phyloP scores from a whole-genome alignment of 1,140 invertebrate species.

The Belonocnema kinseyi region DNA sequence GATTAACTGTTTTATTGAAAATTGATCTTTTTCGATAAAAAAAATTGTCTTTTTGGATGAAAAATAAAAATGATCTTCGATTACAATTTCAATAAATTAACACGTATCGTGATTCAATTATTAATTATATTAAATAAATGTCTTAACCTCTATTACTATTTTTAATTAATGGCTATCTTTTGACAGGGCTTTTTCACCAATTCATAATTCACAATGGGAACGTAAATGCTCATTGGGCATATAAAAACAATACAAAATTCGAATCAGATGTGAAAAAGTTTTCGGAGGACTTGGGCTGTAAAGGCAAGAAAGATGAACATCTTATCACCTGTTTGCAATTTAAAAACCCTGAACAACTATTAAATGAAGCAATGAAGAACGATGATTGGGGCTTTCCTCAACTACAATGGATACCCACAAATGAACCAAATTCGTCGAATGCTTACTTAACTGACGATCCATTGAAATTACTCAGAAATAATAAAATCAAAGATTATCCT shows the following conservation, averaged over 20 bases:
- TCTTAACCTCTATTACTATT: no score
- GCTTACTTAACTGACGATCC: constrained; percentile 1
- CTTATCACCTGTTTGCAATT: not conserved
- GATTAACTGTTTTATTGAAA: no score
- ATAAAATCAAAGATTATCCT: constrained; percentile 8
- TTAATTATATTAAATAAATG: no score
- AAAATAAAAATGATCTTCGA: no score
- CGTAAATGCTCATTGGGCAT: not conserved
- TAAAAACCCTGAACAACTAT: not conserved
- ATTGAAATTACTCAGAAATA: not conserved
- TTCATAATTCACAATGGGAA: constrained; percentile 7
- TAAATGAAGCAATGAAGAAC: not conserved
- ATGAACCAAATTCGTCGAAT: not conserved
- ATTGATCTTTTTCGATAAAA: no score
- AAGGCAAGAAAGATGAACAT: not conserved
- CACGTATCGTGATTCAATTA: no score
- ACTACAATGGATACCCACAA: not conserved
- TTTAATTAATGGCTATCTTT: not conserved
- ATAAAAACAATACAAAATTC: not conserved
- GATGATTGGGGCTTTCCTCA: not conserved
- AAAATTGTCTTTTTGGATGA: no score
- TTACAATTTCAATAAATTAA: no score
- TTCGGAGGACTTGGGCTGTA: not conserved
- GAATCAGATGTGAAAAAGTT: not conserved
- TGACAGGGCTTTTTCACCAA: not conserved